A percentile compares a stretch with the other conserved stretches of the same genome.
Evolutionary conservation across 1,140 invertebrate species (phyloP).

Genomic region (Lasioglossum baleicum): DNA sequence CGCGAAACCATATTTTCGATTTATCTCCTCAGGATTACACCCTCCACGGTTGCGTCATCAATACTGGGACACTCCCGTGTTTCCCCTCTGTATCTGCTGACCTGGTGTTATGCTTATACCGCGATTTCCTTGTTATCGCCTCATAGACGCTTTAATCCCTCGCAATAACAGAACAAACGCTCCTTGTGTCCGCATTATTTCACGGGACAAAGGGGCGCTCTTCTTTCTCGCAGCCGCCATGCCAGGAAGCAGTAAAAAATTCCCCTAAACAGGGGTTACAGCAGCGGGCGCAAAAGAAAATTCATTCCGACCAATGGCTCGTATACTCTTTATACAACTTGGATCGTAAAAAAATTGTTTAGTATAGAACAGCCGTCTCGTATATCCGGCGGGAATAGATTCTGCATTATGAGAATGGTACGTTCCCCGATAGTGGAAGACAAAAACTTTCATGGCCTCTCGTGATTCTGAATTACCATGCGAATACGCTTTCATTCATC

Average conservation of each 20-base stretch:
- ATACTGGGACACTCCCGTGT: too few species aligned
- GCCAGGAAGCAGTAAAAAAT: conserved; percentile 1
- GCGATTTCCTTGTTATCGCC: neutral
- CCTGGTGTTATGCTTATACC: neutral
- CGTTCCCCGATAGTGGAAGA: neutral
- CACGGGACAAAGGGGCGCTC: neutral
- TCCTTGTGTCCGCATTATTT: neutral
- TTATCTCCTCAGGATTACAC: too few species aligned
- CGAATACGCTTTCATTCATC: neutral
- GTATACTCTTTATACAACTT: conserved; percentile 8
- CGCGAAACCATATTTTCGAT: too few species aligned
- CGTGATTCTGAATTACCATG: neutral
- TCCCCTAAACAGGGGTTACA: conserved; percentile 6
- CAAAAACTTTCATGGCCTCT: neutral
- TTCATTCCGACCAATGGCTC: neutral
- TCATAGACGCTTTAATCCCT: neutral
- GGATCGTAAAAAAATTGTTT: conserved; percentile 1
- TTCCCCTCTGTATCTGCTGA: too few species aligned
- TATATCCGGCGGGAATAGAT: neutral
- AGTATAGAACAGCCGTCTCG: neutral
- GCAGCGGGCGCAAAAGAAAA: neutral
- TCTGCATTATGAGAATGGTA: neutral
- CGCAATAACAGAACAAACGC: neutral
- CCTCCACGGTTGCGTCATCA: too few species aligned
- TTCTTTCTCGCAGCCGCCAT: neutral